These are phyloP conservation scores for Oxycera nigricornis DNA, from an alignment of 2,888 invertebrate species.

Conservation along the genomic window DNA sequence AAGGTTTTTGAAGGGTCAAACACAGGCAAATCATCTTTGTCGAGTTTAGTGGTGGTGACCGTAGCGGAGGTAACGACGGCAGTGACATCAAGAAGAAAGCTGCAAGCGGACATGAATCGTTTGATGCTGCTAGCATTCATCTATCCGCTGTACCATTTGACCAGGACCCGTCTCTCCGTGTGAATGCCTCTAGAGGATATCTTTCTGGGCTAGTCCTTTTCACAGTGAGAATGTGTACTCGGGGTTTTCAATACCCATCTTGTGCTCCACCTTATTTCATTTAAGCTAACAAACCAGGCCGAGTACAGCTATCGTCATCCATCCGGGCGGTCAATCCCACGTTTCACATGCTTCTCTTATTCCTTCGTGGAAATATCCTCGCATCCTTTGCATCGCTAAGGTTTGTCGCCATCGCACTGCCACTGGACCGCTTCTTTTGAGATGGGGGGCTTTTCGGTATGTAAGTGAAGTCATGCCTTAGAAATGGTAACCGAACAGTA, in stretches of 20 bases:
- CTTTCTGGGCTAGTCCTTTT: conserved; percentile 14
- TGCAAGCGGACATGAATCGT: background rate
- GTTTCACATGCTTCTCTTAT: conserved; percentile 23
- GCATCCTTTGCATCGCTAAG: conserved; percentile 37
- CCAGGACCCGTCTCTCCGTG: background rate
- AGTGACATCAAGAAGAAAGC: conserved; percentile 6
- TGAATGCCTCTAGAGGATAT: background rate
- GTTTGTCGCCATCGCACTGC: conserved; percentile 21
- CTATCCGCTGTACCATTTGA: conserved; percentile 13
- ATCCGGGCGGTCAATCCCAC: conserved; percentile 27
- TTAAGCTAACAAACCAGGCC: conserved; percentile 20
- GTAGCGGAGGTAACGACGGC: conserved; percentile 10
- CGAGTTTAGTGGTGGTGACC: conserved; percentile 3
- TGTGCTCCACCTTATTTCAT: conserved; percentile 19
- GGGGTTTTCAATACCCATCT: conserved; percentile 25
- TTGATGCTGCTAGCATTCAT: background rate
- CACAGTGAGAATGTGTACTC: conserved; percentile 32
- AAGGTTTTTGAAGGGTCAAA: conserved; percentile 52
- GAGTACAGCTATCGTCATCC: conserved; percentile 12
- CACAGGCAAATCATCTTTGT: conserved; percentile 50
- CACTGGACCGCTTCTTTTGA: conserved; percentile 13
- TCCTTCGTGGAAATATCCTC: conserved; percentile 33
- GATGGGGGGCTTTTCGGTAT: conserved; percentile 40
- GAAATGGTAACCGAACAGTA: conserved; percentile 50
- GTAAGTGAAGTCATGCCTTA: conserved; percentile 51